These are phyloP conservation scores for Pseudomyrmex cubaensis DNA, from an alignment of 1,140 invertebrate genomes.

Conservation along the genomic window DNA sequence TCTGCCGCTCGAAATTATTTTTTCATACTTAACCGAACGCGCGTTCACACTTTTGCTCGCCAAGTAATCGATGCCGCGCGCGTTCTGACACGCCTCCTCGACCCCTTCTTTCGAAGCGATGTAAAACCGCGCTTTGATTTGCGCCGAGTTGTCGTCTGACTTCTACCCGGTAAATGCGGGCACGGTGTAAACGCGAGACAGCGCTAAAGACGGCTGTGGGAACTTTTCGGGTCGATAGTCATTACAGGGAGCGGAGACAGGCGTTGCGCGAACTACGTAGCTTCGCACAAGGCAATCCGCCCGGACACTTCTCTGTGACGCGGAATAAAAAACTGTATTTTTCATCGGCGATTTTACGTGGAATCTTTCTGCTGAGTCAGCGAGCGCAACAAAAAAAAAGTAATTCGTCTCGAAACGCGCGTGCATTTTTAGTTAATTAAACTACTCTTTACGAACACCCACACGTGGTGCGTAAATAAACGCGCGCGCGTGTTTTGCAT, in stretches of 20 bases:
- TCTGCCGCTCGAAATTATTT: background rate
- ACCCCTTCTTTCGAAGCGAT: background rate
- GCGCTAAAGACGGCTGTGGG: slow-evolving; percentile 52
- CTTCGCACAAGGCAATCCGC: slow-evolving; percentile 30
- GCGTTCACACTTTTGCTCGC: too few species aligned
- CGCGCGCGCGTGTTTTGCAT: slow-evolving; percentile 19
- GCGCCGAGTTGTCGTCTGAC: slow-evolving; percentile 9
- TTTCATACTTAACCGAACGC: background rate
- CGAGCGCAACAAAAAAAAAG: slow-evolving; percentile 2
- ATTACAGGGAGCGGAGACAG: slow-evolving; percentile 20
- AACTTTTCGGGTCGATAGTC: slow-evolving; percentile 60
- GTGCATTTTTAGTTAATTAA: slow-evolving; percentile 25
- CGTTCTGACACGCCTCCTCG: slow-evolving; percentile 1
- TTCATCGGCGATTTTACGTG: slow-evolving; percentile 34
- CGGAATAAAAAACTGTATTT: slow-evolving; percentile 22
- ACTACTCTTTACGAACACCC: background rate
- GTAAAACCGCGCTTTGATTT: slow-evolving; percentile 41
- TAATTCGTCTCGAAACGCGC: background rate
- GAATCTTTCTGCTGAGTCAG: slow-evolving; percentile 25
- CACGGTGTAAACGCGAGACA: slow-evolving; percentile 17
- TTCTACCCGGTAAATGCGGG: slow-evolving; percentile 29
- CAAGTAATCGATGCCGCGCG: slow-evolving; percentile 34
- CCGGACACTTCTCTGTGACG: slow-evolving; percentile 15
- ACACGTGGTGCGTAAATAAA: background rate
- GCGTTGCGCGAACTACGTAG: slow-evolving; percentile 36